Base-by-base conservation (phyloP, 2,797 vertebrate genomes). In the Chelmon rostratus region DNA sequence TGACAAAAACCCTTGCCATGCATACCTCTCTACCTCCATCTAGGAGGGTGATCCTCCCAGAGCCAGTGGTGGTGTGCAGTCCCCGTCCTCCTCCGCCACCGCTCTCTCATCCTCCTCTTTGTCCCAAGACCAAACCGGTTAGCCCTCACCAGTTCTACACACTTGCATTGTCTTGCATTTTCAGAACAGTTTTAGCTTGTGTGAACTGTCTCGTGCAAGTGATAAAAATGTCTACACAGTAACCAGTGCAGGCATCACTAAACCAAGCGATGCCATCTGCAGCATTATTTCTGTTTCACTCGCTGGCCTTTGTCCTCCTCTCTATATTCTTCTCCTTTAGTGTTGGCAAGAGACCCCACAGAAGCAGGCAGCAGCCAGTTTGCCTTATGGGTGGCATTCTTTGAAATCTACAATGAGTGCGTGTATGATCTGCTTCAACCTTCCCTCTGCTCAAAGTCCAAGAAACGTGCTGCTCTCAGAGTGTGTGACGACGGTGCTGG, bases 381-480 rank as follows among this genome's bases (percentile, higher is more conserved):
- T 68, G 94, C 96, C 1, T 86, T 98, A 15, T 98, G 97, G 97
- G 94, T 98, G 83, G 94, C 96, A 0, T 98, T 96, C 84, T 98
- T 95, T 91, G 97, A 98, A 88, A 97, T 98, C 86, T 98, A 98
- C 91, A 98, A 98, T 1, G 97, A 98, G 86, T 95, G 94, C 1
- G 95, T 98, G 12, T 97, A 97, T 5, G 97, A 98, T 68, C 91
- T 98, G 7, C 91, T 98, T 40, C 96, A 94, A 76, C 68, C 90
- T 1, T 58, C 93, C 0, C 83, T 93, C 12, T 57, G 87, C 64
- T 86, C 91, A 1, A 97, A 95, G 90, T 74, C 89, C 44, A 96
- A 96, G 81, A 97, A 95, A 38, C 96, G 96, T 0, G 81, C 92
- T 21, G 88, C 94, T 31, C 86, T 98, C 28, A 93, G 97, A 6